These are phyloP conservation scores for Incurvaria masculella DNA, from an alignment of 2,888 invertebrate species.

Conservation along the genomic window DNA sequence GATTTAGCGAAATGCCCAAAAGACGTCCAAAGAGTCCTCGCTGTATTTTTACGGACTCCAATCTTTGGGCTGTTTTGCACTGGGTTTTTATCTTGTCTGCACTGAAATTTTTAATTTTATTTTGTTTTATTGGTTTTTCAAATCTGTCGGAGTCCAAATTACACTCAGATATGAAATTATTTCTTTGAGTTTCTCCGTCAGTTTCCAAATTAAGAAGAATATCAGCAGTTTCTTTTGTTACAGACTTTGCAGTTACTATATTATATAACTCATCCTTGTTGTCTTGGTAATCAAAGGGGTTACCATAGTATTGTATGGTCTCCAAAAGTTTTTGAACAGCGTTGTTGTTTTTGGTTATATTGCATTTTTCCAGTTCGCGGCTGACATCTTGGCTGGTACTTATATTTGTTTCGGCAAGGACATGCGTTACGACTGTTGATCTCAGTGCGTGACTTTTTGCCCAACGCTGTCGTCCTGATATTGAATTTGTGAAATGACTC, in stretches of 20 bases:
- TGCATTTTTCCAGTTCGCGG: conserved; percentile 9
- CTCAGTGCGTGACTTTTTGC: conserved; percentile 14
- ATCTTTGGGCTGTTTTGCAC: too few species aligned
- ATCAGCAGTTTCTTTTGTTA: too few species aligned
- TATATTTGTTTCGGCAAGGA: conserved; percentile 4
- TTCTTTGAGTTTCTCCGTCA: conserved; percentile 17
- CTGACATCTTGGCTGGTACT: too few species aligned
- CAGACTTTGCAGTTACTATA: too few species aligned
- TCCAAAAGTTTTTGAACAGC: conserved; percentile 12
- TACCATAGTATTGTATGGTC: conserved; percentile 6
- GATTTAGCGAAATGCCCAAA: too few species aligned
- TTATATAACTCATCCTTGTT: conserved; percentile 12
- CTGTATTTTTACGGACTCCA: too few species aligned
- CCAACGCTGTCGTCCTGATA: conserved; percentile 19
- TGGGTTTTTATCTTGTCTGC: too few species aligned
- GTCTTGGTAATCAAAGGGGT: conserved; percentile 16
- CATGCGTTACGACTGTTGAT: conserved; percentile 7
- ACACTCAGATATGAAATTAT: conserved; percentile 14
- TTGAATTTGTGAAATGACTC: conserved; percentile 19
- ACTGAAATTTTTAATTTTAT: conserved; percentile 10
- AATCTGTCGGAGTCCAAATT: conserved; percentile 12
- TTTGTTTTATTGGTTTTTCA: conserved; percentile 16
- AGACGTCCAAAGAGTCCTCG: too few species aligned
- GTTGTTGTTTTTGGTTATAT: conserved; percentile 17
- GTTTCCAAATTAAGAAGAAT: too few species aligned